These are phyloP conservation scores for Mobula hypostoma DNA, from an alignment of 2,113 vertebrate species.

Conservation along the genomic window DNA sequence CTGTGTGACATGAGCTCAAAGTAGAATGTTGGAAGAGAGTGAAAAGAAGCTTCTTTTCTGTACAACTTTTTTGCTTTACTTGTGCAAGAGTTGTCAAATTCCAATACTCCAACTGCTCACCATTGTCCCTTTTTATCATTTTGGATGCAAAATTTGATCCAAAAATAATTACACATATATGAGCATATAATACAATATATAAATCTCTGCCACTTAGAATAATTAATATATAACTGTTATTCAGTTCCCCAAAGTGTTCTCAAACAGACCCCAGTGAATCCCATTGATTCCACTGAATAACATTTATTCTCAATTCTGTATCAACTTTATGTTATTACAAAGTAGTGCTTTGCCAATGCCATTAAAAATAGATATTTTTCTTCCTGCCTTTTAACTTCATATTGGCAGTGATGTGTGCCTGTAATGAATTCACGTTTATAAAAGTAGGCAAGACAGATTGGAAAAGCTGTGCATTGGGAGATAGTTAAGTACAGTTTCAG, in stretches of 20 bases:
- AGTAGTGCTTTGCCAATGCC: background rate
- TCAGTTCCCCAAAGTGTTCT: background rate
- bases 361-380: background rate
- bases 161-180: background rate
- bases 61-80: background rate
- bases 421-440: background rate
- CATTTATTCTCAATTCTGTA: background rate
- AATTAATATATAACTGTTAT: background rate
- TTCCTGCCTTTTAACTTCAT: background rate
- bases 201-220: background rate
- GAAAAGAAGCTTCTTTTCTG: background rate
- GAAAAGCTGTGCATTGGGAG: background rate
- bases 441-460: background rate
- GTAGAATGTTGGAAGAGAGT: background rate
- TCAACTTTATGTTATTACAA: constrained; percentile 8
- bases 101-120: background rate
- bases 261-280: constrained; percentile 12
- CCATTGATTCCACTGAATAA: background rate
- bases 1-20: background rate
- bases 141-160: background rate
- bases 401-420: too few relatives aligned
- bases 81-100: background rate
- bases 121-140: background rate
- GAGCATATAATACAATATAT: too few relatives aligned
- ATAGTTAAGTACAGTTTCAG: constrained; percentile 1